Conservation (phyloP, 2,888 invertebrate genomes). For the Salpingus planirostris region DNA sequence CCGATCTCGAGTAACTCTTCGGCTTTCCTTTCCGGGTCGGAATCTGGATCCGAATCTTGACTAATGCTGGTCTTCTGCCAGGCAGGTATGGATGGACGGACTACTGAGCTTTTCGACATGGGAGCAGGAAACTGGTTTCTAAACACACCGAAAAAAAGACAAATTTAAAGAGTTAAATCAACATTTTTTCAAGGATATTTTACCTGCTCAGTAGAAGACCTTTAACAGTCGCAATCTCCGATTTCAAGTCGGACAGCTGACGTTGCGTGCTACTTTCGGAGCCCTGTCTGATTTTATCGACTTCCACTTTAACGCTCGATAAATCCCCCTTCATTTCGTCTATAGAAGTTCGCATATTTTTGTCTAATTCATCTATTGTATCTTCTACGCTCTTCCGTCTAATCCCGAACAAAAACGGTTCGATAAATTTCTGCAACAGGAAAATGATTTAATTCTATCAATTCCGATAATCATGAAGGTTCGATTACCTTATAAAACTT, state of each 20-base stretch:
- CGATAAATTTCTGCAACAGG: conserved; percentile 50
- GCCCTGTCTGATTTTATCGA: conserved; percentile 47
- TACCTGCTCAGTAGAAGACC: conserved; percentile 63
- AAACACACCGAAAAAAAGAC: too few species aligned
- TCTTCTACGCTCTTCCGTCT: conserved; percentile 59
- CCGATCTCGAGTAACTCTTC: conserved; percentile 42
- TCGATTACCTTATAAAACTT: conserved; percentile 67
- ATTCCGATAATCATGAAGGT: too few species aligned
- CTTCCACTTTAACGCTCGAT: conserved; percentile 55
- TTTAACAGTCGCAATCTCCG: conserved; percentile 63
- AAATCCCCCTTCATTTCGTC: conserved; percentile 56
- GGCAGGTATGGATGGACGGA: conserved; percentile 66
- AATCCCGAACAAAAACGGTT: conserved; percentile 58
- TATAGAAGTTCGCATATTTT: conserved; percentile 52
- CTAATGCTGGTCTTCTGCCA: conserved; percentile 67
- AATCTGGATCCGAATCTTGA: conserved; percentile 39
- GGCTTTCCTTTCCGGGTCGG: conserved; percentile 46
- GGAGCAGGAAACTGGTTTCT: conserved; percentile 70
- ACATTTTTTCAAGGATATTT: too few species aligned
- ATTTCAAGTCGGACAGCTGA: conserved; percentile 58
- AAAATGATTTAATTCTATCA: conserved; percentile 5
- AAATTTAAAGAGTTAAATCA: conserved; percentile 10
- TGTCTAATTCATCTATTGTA: conserved; percentile 57
- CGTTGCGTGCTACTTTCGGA: conserved; percentile 44
- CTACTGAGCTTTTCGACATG: conserved; percentile 49